Conservation (phyloP, 2,113 vertebrate species). For the Anser brachyrhynchus region DNA sequence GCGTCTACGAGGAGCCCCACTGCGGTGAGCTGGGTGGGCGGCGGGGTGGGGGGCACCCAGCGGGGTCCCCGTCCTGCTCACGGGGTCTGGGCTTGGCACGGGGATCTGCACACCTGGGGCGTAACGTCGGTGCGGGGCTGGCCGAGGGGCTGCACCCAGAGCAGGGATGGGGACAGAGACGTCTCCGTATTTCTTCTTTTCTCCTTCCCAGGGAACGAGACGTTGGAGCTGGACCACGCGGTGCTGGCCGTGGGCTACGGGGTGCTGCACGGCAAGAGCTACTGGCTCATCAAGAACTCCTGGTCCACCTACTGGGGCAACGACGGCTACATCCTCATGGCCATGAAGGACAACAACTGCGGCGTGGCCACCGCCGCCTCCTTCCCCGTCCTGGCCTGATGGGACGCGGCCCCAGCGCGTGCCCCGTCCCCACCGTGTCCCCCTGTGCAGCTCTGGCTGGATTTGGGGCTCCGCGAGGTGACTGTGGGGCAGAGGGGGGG, state of each 20-base stretch:
- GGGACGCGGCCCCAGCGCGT: rapidly evolving
- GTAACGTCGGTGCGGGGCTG: no score
- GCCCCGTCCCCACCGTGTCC: not conserved
- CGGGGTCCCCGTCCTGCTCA: rapidly evolving
- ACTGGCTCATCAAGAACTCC: conserved; percentile 85
- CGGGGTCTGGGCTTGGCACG: not conserved
- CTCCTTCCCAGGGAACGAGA: conserved; percentile 72
- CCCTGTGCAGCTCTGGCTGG: not conserved
- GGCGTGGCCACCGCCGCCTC: conserved; percentile 80
- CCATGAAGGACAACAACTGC: conserved; percentile 83
- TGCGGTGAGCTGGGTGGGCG: conserved; percentile 61
- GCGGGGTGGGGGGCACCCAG: rapidly evolving
- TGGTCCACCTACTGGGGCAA: conserved; percentile 85
- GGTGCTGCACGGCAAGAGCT: conserved; percentile 64
- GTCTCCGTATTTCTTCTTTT: not conserved
- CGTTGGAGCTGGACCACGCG: conserved; percentile 74
- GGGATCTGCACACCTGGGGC: not conserved
- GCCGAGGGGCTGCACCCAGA: no score
- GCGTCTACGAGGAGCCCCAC: conserved; percentile 75
- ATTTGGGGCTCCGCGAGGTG: rapidly evolving
- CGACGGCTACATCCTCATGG: conserved; percentile 83
- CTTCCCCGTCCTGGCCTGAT: conserved; percentile 79
- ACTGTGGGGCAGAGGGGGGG: not conserved
- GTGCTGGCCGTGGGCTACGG: conserved; percentile 81
- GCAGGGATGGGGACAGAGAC: not conserved